A percentile compares a stretch with the other conserved stretches of the same genome.
Evolutionary conservation across 2,113 vertebrate species (phyloP).

Genomic region (Mustela nigripes): DNA sequence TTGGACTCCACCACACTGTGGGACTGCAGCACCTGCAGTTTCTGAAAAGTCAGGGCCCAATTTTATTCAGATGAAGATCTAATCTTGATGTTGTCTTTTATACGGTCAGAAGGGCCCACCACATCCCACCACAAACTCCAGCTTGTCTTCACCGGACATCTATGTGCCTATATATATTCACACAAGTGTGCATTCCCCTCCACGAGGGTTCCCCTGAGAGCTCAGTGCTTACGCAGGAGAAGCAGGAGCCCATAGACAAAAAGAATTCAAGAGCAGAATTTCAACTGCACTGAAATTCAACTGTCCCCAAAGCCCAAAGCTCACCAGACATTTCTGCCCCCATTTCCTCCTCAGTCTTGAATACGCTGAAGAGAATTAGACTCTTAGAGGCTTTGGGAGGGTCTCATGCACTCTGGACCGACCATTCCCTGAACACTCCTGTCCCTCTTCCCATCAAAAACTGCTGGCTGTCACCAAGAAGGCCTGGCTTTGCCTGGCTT

Average conservation of each 20-base stretch:
- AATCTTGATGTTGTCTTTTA: neutral
- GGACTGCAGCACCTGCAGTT: constrained; percentile 83
- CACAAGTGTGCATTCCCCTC: neutral
- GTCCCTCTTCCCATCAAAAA: neutral
- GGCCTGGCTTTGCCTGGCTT: neutral
- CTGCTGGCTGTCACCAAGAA: neutral
- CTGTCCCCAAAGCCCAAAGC: neutral
- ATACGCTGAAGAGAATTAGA: neutral
- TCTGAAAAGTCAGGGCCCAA: constrained; percentile 76
- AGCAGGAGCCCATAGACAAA: neutral
- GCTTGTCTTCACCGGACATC: neutral
- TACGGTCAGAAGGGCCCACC: neutral
- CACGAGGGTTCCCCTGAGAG: accelerated
- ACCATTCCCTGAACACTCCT: neutral
- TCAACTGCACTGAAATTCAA: neutral
- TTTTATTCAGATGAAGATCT: neutral
- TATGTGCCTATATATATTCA: neutral
- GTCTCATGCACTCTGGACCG: neutral
- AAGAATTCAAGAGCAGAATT: neutral
- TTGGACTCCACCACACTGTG: constrained; percentile 61
- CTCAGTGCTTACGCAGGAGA: neutral
- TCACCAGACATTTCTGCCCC: neutral
- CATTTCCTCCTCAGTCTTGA: neutral
- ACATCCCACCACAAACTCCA: neutral
- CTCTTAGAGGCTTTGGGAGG: neutral